phyloP scores from a whole-genome alignment of 2,113 vertebrate genomes.

The Ifrita kowaldi region DNA sequence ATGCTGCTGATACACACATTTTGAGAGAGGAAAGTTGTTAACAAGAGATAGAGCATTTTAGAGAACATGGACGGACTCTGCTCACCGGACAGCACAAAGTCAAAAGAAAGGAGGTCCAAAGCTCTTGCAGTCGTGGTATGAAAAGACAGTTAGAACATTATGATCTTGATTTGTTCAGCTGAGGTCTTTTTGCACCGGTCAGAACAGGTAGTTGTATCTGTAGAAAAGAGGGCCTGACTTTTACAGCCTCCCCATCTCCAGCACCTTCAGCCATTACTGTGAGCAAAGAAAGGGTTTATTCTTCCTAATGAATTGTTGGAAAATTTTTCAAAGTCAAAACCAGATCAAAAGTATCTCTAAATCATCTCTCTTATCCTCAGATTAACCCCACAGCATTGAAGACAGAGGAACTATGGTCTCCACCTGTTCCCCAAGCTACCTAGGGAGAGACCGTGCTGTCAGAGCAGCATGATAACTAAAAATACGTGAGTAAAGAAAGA shows the following conservation, averaged over 20 bases:
- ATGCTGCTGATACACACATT: background rate
- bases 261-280: background rate
- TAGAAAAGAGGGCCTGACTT: background rate
- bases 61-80: background rate
- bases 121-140: background rate
- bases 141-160: background rate
- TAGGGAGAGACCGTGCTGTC: background rate
- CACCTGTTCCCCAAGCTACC: background rate
- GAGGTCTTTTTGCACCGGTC: background rate
- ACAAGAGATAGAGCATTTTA: background rate
- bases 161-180: background rate
- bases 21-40: background rate
- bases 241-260: background rate
- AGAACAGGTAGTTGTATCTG: background rate
- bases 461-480: background rate
- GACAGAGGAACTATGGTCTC: background rate
- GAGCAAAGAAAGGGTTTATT: background rate
- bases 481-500: background rate
- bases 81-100: background rate
- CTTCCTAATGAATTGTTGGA: background rate
- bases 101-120: background rate
- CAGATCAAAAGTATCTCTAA: background rate
- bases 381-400: background rate
- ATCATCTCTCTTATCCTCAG: background rate
- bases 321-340: background rate